Percentiles rank a stretch among this genome's conserved stretches.
Evolutionary conservation across 53 echinoderm and acorn worm species (phyloP).

Genomic region (Echinometra lucunter): DNA sequence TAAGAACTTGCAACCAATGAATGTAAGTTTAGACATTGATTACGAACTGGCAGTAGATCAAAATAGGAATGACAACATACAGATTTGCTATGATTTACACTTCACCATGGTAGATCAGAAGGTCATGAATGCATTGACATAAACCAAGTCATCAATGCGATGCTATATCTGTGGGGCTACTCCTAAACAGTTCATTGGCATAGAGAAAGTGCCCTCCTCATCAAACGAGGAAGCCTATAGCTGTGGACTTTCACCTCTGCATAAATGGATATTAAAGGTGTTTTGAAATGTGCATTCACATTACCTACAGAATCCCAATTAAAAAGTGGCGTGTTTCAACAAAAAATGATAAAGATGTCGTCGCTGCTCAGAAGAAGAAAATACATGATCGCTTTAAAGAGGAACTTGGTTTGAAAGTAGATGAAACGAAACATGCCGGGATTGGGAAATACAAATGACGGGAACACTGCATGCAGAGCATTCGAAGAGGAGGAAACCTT

Average conservation of each 20-base stretch:
- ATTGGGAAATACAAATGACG: conserved; percentile 74
- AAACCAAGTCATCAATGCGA: conserved; percentile 49
- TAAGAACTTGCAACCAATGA: conserved; percentile 42
- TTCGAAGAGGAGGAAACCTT: conserved; percentile 66
- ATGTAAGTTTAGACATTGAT: conserved; percentile 68
- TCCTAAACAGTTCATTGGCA: conserved; percentile 3
- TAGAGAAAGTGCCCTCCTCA: neutral
- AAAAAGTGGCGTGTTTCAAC: conserved; percentile 30
- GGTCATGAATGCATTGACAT: conserved; percentile 59
- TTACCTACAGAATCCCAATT: neutral
- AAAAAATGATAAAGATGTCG: conserved; percentile 11
- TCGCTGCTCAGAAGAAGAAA: conserved; percentile 36
- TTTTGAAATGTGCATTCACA: neutral
- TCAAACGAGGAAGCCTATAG: neutral
- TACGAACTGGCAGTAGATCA: conserved; percentile 35
- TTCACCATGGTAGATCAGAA: conserved; percentile 64
- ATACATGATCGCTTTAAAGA: conserved; percentile 69
- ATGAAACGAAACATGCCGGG: conserved; percentile 76
- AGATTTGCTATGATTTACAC: conserved; percentile 37
- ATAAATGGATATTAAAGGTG: neutral
- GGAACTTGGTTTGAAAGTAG: conserved; percentile 67
- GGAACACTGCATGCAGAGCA: conserved; percentile 78
- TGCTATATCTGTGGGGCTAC: conserved; percentile 64
- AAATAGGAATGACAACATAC: conserved; percentile 23
- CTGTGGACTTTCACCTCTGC: neutral